phyloP scores from a whole-genome alignment of 2,888 invertebrate genomes.

The Pammene aurita region DNA sequence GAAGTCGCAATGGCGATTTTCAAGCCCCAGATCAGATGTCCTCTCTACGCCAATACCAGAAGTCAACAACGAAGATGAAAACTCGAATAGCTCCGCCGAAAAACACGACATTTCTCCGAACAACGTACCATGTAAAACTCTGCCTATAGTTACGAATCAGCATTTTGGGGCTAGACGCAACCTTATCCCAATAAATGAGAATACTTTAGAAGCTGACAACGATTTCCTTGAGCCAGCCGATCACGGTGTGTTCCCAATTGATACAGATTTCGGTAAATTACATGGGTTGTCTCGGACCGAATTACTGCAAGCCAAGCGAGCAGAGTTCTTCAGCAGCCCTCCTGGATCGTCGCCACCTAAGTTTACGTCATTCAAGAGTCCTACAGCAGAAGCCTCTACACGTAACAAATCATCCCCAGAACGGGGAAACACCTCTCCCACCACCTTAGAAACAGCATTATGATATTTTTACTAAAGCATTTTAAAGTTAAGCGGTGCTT shows the following conservation, averaged over 20 bases:
- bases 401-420: constrained; percentile 69
- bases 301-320: constrained; percentile 84
- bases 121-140: constrained; percentile 70
- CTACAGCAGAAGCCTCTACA: constrained; percentile 51
- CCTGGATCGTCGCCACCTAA: constrained; percentile 71
- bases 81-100: constrained; percentile 84
- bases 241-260: constrained; percentile 78
- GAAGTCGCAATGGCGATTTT: constrained; percentile 88
- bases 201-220: constrained; percentile 61
- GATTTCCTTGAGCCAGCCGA: constrained; percentile 59
- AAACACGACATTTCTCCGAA: constrained; percentile 70
- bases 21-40: constrained; percentile 90
- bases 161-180: constrained; percentile 78
- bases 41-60: constrained; percentile 94
- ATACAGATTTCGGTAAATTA: constrained; percentile 65
- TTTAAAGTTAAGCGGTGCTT: constrained; percentile 65
- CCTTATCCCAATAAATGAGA: constrained; percentile 74
- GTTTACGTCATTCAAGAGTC: constrained; percentile 71
- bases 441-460: constrained; percentile 86
- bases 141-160: constrained; percentile 76
- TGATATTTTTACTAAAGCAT: constrained; percentile 61
- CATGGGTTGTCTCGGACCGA: constrained; percentile 74
- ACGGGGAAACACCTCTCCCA: constrained; percentile 72
- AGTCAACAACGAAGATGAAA: constrained; percentile 91
- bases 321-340: constrained; percentile 81